These are phyloP conservation scores for Siderastrea radians DNA, from an alignment of 92 coral and sea anemone genomes.

Conservation along the genomic window DNA sequence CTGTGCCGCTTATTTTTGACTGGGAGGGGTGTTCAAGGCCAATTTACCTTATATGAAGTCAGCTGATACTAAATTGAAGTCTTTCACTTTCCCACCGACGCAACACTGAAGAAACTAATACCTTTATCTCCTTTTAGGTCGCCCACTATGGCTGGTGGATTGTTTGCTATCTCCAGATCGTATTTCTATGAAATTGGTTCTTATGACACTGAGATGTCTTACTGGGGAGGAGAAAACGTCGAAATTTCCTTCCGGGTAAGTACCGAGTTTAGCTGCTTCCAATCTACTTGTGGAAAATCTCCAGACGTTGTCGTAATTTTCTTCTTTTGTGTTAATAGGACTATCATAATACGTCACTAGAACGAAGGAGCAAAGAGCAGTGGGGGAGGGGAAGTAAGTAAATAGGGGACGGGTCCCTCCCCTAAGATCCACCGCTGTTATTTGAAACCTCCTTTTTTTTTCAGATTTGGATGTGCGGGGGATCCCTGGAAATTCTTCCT, in stretches of 20 bases:
- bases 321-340: too few relatives aligned
- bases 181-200: slow-evolving; percentile 95
- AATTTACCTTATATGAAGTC: too few relatives aligned
- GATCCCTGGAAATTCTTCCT: slow-evolving; percentile 94
- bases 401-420: too few relatives aligned
- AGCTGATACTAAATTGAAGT: too few relatives aligned
- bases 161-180: slow-evolving; percentile 92
- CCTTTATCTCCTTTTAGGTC: slow-evolving; percentile 61
- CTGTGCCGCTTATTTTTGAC: too few relatives aligned
- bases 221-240: slow-evolving; percentile 99
- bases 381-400: too few relatives aligned
- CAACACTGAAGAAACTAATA: not conserved
- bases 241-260: slow-evolving; percentile 97
- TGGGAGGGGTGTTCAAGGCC: too few relatives aligned
- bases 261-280: not conserved
- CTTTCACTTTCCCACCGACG: not conserved
- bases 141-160: slow-evolving; percentile 99
- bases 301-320: not conserved
- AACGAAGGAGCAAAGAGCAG: too few relatives aligned
- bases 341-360: too few relatives aligned
- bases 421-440: too few relatives aligned
- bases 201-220: slow-evolving; percentile 96
- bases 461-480: slow-evolving; percentile 99
- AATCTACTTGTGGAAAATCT: not conserved
- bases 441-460: not conserved